Evolutionary conservation across 2,888 invertebrate species (phyloP).

Genomic region (Scelioninae gen. 2): DNA sequence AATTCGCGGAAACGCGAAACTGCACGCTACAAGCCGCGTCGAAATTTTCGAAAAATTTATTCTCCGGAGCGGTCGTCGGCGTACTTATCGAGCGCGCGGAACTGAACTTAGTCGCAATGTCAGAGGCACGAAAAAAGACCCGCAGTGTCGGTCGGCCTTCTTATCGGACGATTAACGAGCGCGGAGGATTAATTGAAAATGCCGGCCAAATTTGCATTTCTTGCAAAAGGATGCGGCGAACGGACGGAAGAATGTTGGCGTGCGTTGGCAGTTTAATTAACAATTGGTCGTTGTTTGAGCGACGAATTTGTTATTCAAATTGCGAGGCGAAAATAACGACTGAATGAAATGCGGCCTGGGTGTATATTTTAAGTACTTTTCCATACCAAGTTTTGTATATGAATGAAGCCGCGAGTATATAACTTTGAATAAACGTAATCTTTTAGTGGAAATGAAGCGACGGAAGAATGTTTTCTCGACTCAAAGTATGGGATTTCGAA

Average conservation of each 20-base stretch:
- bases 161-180: slow-evolving; percentile 14
- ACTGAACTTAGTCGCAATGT: slow-evolving; percentile 31
- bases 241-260: not conserved
- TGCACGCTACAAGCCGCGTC: slow-evolving; percentile 8
- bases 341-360: not conserved
- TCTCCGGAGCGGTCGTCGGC: slow-evolving; percentile 16
- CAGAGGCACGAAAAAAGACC: slow-evolving; percentile 26
- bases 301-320: slow-evolving; percentile 15
- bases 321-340: not conserved
- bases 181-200: slow-evolving; percentile 19
- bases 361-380: not conserved
- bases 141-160: slow-evolving; percentile 1
- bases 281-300: slow-evolving; percentile 5
- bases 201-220: slow-evolving; percentile 15
- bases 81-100: slow-evolving; percentile 34
- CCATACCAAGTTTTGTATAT: not conserved
- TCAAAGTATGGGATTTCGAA: slow-evolving; percentile 10
- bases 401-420: not conserved
- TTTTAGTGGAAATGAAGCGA: slow-evolving; percentile 16
- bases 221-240: slow-evolving; percentile 2
- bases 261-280: slow-evolving; percentile 19
- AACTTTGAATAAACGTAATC: slow-evolving; percentile 23
- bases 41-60: slow-evolving; percentile 31
- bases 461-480: slow-evolving; percentile 1
- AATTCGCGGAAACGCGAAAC: slow-evolving; percentile 31